These are phyloP conservation scores for Drosophila kokeensis DNA, from an alignment of 2,888 invertebrate species.

Conservation along the genomic window DNA sequence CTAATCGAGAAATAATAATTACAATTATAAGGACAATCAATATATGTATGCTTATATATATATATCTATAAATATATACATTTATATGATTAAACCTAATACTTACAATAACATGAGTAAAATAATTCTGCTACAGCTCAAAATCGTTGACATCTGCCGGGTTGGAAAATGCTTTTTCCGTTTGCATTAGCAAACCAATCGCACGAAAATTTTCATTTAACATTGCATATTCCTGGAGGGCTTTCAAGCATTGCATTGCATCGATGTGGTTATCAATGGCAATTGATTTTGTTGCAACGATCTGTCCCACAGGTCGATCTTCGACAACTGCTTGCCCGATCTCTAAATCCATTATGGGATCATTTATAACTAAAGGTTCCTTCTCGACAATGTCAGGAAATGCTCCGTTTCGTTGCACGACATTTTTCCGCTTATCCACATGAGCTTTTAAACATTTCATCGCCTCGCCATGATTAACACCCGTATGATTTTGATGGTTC, in stretches of 20 bases:
- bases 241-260: constrained; percentile 62
- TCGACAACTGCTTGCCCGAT: constrained; percentile 2
- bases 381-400: not conserved
- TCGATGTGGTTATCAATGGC: constrained; percentile 23
- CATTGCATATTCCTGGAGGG: constrained; percentile 81
- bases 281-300: not conserved
- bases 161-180: constrained; percentile 74
- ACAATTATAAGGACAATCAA: not conserved
- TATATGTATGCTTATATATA: not conserved
- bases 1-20: not conserved
- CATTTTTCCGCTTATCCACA: constrained; percentile 12
- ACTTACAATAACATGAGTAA: not conserved
- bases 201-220: constrained; percentile 80
- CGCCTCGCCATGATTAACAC: constrained; percentile 10
- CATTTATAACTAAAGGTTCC: not conserved
- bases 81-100: not conserved
- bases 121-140: constrained; percentile 28
- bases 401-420: not conserved
- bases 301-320: not conserved
- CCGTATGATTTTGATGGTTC: not conserved
- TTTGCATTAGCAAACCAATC: constrained; percentile 79
- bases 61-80: not conserved
- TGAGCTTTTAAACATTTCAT: constrained; percentile 1
- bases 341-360: not conserved
- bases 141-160: constrained; percentile 50